Base-by-base conservation (phyloP, 2,888 invertebrate species). In the Drosophila helvetica region DNA sequence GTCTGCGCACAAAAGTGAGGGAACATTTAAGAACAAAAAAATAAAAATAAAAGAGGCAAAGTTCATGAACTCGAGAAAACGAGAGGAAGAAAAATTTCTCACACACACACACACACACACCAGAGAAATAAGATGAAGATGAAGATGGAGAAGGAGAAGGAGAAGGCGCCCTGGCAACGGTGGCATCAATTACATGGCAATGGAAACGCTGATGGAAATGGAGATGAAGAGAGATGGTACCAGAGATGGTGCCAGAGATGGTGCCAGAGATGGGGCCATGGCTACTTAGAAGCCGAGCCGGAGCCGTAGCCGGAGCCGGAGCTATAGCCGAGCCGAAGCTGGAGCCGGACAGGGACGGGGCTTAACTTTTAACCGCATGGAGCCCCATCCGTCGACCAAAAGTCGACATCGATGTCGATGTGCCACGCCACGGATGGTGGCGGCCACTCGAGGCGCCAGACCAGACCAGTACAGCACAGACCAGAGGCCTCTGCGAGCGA, bases 341-440 rank as follows among this genome's bases (percentile, higher is more conserved):
- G 33, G 4, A 38, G 33, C 33, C 33, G 33, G 38, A 38, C 38
- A 38, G 38, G 15, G 7, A 38, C n/a, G 38, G 38, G n/a, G 85
- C 83, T 88, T 83, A 86, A 83, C 88, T 83, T 88, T 80, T 75
- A 84, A 80, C 83, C 88, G 86, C 88, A 75, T 64, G 38, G 6
- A 68, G 74, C 68, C 62, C 68, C 62, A 74, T 70, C 70, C 22
- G 48, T 19, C 18, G 22, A 48, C 52, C 62, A 52, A 66, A 58
- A 71, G 77, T 52, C 68, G 66, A 78, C 87, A 77, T 87, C 79
- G 79, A 76, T 80, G 78, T 68, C 81, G 75, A 74, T 65, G 65
- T 33, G 33, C 33, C 33, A 22, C 22, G 5, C 22, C 33, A 33
- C 33, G 33, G 12, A 12, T 64, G 60, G 59, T 67, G 64, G 62